These are phyloP conservation scores for Battus philenor DNA, from an alignment of 1,140 invertebrate species.

Conservation along the genomic window DNA sequence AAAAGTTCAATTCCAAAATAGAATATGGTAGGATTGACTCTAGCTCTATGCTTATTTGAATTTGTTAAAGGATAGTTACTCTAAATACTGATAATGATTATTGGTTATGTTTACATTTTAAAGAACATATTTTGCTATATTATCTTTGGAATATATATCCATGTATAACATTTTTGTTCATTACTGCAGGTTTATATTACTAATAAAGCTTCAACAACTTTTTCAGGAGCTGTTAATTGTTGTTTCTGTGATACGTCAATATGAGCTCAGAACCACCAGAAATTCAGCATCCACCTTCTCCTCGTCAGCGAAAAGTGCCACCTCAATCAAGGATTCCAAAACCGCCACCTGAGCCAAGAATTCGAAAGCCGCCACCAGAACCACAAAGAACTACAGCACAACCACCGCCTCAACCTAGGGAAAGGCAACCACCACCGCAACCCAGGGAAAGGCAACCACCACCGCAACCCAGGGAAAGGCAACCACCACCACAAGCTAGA, in stretches of 20 bases:
- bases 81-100: too few relatives aligned
- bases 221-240: too few relatives aligned
- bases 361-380: conserved; percentile 32
- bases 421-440: conserved; percentile 26
- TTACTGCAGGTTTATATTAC: too few relatives aligned
- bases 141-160: too few relatives aligned
- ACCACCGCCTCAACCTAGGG: conserved; percentile 28
- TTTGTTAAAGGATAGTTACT: too few relatives aligned
- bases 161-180: too few relatives aligned
- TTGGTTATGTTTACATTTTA: not conserved
- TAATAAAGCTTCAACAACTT: too few relatives aligned
- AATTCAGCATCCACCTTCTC: conserved; percentile 34
- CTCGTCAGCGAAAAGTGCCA: conserved; percentile 34
- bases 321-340: too few relatives aligned
- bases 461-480: conserved; percentile 19
- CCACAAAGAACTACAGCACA: conserved; percentile 31
- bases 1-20: too few relatives aligned
- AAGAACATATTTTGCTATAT: not conserved
- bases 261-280: conserved; percentile 15
- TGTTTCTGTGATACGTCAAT: too few relatives aligned
- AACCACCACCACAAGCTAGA: conserved; percentile 1
- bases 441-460: conserved; percentile 28
- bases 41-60: too few relatives aligned
- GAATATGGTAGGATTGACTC: too few relatives aligned
- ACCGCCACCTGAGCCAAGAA: conserved; percentile 33